Percentiles rank a stretch among this genome's conserved stretches.
Conservation (phyloP, 1,140 invertebrate species). For the Marisa cornuarietis region DNA sequence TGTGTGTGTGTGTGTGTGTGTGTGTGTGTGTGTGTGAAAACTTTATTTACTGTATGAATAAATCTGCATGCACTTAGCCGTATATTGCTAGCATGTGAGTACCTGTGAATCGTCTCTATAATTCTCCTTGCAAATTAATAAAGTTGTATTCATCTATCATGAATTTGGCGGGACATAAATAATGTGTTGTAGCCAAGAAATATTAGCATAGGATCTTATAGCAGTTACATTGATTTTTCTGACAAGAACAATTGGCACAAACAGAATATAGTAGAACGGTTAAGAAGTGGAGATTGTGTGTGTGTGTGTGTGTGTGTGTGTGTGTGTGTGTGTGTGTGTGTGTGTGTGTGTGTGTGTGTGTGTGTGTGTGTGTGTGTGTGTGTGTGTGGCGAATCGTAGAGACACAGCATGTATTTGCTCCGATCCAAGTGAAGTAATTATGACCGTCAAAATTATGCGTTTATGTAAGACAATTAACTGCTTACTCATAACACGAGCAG, state of each 20-base stretch:
- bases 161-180: too few relatives aligned
- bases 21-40: not conserved
- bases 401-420: not conserved
- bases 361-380: slow-evolving; percentile 13
- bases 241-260: too few relatives aligned
- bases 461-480: not conserved
- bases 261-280: too few relatives aligned
- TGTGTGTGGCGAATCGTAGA: not conserved
- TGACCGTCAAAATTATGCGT: not conserved
- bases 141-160: too few relatives aligned
- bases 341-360: slow-evolving; percentile 17
- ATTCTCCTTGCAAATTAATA: too few relatives aligned
- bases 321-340: slow-evolving; percentile 11
- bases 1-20: not conserved
- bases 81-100: too few relatives aligned
- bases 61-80: not conserved
- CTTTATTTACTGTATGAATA: not conserved
- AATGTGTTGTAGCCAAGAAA: too few relatives aligned
- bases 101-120: too few relatives aligned
- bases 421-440: not conserved
- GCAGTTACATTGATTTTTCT: too few relatives aligned
- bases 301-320: not conserved
- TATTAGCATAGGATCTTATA: too few relatives aligned
- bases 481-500: too few relatives aligned
- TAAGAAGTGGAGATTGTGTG: too few relatives aligned